These are phyloP conservation scores for Oligia strigilis DNA, from an alignment of 2,888 invertebrate genomes.

Conservation along the genomic window DNA sequence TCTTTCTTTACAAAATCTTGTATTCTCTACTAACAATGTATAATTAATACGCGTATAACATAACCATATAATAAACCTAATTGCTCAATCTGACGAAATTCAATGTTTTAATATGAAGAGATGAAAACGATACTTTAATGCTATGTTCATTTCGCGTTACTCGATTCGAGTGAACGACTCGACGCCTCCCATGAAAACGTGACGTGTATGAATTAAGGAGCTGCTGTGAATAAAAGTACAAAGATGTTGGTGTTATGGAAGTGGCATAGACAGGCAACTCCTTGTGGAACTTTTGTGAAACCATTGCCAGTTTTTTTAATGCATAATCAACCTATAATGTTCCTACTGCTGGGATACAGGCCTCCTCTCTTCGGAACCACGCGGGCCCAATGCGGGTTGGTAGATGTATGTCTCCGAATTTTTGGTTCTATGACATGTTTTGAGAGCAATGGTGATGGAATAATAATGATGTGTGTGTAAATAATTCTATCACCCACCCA, in stretches of 20 bases:
- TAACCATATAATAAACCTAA: conserved; percentile 38
- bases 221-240: conserved; percentile 74
- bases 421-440: no score
- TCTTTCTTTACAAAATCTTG: background rate
- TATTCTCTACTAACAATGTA: background rate
- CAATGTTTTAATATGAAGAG: conserved; percentile 72
- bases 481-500: no score
- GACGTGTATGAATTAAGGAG: conserved; percentile 88
- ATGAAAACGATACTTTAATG: conserved; percentile 80
- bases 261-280: conserved; percentile 37
- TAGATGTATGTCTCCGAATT: no score
- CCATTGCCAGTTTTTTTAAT: background rate
- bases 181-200: conserved; percentile 83
- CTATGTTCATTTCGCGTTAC: conserved; percentile 80
- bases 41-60: conserved; percentile 22
- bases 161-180: conserved; percentile 81
- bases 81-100: conserved; percentile 65
- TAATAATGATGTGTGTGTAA: no score
- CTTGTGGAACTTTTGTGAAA: background rate
- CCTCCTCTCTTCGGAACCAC: no score
- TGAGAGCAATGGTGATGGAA: no score
- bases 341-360: no score
- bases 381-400: no score
- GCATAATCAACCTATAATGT: no score
- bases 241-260: conserved; percentile 69